Percentiles rank a stretch among this genome's conserved stretches.
These are phyloP conservation scores for Pseudochromis fuscus DNA, from an alignment of 2,797 vertebrate genomes.

Conservation along the genomic window DNA sequence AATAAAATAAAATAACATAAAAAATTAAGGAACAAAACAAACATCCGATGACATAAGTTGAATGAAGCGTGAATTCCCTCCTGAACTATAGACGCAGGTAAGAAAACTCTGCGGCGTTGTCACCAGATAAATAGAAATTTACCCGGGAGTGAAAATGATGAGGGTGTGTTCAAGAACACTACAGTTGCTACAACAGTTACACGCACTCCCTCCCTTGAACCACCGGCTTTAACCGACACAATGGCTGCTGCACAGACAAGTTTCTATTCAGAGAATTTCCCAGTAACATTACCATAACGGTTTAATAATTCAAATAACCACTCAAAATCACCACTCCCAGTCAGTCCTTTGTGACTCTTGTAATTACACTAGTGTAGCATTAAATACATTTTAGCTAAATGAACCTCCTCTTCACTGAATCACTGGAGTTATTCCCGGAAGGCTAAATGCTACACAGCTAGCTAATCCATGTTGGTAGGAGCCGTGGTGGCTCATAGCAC, in stretches of 20 bases:
- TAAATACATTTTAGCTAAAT: background rate
- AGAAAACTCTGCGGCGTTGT: background rate
- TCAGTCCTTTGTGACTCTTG: background rate
- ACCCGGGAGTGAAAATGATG: slow-evolving; percentile 19
- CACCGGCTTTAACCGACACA: slow-evolving; percentile 20
- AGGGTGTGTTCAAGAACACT: slow-evolving; percentile 56
- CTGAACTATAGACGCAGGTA: background rate
- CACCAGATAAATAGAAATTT: slow-evolving; percentile 1
- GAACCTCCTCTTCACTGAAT: background rate
- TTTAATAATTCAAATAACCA: too few species aligned
- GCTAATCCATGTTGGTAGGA: too few species aligned
- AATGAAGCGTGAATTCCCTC: background rate
- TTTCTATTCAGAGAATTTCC: rapidly evolving
- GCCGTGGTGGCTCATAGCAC: too few species aligned
- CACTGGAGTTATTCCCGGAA: background rate
- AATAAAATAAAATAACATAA: background rate
- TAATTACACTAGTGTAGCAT: background rate
- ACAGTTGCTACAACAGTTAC: background rate
- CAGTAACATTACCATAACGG: background rate
- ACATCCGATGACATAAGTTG: rapidly evolving
- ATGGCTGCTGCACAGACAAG: background rate
- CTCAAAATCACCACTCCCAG: rapidly evolving
- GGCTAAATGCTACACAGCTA: slow-evolving; percentile 1
- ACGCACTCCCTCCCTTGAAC: background rate
- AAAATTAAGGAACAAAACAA: background rate